Conservation (phyloP, 2,797 vertebrate species). For the Chelmon rostratus region DNA sequence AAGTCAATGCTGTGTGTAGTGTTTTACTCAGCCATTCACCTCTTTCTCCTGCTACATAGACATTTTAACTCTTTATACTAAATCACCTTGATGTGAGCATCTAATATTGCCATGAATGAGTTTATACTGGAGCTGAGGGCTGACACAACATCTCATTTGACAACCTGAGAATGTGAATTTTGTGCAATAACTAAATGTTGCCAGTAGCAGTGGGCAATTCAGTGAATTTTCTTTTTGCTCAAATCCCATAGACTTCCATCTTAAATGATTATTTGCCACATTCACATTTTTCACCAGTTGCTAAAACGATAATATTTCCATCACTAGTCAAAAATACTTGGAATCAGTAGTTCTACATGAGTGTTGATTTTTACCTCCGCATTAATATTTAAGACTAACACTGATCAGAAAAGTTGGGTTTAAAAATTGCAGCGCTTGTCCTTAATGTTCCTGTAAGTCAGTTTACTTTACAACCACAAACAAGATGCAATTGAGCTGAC, state of each 20-base stretch:
- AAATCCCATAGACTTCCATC: neutral
- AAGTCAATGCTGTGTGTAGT: no score
- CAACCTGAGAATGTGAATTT: no score
- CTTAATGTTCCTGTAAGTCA: conserved; percentile 39
- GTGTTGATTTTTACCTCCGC: neutral
- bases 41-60: no score
- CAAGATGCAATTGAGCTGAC: conserved; percentile 39
- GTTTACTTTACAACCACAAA: conserved; percentile 30
- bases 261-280: neutral
- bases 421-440: neutral
- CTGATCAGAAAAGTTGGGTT: neutral
- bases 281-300: neutral
- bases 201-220: neutral
- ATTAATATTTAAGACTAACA: neutral
- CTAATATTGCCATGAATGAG: no score
- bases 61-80: no score
- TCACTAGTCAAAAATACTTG: neutral
- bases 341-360: neutral
- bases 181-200: neutral
- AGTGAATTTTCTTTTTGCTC: neutral
- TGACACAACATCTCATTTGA: no score
- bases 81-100: no score
- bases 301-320: neutral
- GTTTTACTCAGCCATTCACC: no score
- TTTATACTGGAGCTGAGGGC: no score